Conservation (phyloP, 2,113 vertebrate genomes). For the Limnothrissa miodon region DNA sequence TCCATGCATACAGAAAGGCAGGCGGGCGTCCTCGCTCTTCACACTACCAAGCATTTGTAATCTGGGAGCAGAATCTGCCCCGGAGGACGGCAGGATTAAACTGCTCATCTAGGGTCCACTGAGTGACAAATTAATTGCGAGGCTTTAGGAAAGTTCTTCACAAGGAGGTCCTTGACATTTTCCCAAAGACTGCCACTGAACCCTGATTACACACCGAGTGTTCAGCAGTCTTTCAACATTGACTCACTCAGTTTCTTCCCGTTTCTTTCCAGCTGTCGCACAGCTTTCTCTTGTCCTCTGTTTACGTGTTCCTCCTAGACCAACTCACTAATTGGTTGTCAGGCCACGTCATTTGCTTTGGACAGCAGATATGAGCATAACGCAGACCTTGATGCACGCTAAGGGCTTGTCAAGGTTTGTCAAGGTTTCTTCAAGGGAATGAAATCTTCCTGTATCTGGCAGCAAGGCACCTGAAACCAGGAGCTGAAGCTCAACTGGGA, state of each 20-base stretch:
- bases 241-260: neutral
- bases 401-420: constrained; percentile 22
- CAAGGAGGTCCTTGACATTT: constrained; percentile 7
- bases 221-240: neutral
- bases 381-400: neutral
- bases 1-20: neutral
- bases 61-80: neutral
- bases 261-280: neutral
- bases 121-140: neutral
- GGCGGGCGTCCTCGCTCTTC: neutral
- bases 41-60: neutral
- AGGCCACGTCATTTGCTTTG: constrained; percentile 16
- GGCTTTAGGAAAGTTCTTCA: neutral
- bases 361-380: constrained; percentile 29
- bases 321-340: constrained; percentile 10
- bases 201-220: neutral
- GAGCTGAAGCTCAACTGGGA: constrained; percentile 23
- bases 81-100: neutral
- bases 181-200: constrained; percentile 4
- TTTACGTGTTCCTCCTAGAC: neutral
- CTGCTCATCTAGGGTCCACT: neutral
- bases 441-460: constrained; percentile 28
- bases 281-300: neutral
- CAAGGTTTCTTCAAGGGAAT: neutral
- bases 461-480: constrained; percentile 7